Base-by-base conservation (phyloP, 2,888 invertebrate species). In the Rutpela maculata region DNA sequence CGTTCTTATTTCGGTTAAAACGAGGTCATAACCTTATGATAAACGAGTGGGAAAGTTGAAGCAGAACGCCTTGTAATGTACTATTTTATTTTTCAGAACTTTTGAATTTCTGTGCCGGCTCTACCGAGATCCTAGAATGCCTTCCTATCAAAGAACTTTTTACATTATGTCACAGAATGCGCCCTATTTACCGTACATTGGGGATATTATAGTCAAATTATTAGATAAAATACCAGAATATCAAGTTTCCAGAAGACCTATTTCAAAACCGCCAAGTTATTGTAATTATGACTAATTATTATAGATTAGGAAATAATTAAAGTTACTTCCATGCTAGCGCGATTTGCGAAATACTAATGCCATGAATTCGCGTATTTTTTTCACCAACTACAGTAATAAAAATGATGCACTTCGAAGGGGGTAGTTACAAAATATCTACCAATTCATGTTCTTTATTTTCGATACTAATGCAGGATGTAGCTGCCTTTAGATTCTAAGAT, bases 131-230 rank as follows among this genome's bases (percentile, higher is more conserved):
- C 89, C 91, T 0, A 86, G 89, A 31, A 81, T 90, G 19, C 86
- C 87, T 15, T 80, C 78, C 0, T 92, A 91, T 80, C 89, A 89
- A 77, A 88, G 86, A 80, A 87, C 89, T 1, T 91, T 91, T 88
- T 81, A 82, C n/a, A 86, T 86, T 68, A 88, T 89, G 6, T 88
- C 89, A 18, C 84, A 86, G 71, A 87, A 85, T 59, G 86, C 89
- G 0, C 91, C 91, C 0, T 90, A 86, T 68, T 84, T 92, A 79
- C 92, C 92, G 0, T 91, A 89, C 74, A 89, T 92, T 0, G 91
- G 90, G 0, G 90, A 92, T 80, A 80, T 92, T 31, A 78, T 92
- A 4, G 84, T 85, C 0, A 89, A 87, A 79, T 81, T 92, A 57
- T 85, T 92, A 5, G 88, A 88, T 62, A 87, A 88, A 75, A 84